phyloP scores from a whole-genome alignment of 2,113 vertebrate genomes.

The Lipotes vexillifer region DNA sequence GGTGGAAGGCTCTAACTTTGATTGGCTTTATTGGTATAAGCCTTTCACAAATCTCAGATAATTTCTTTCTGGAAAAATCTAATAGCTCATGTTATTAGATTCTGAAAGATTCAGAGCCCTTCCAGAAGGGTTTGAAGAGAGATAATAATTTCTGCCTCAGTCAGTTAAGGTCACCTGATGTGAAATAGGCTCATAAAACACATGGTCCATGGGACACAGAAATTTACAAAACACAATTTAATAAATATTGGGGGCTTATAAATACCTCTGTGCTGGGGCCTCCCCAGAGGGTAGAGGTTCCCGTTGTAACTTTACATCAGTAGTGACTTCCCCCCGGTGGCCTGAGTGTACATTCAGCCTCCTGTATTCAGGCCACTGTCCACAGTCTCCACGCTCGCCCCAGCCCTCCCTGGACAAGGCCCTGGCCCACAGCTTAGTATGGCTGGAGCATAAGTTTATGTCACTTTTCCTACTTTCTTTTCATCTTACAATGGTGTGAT shows the following conservation, averaged over 20 bases:
- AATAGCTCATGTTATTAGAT: constrained; percentile 46
- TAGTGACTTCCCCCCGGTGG: not conserved
- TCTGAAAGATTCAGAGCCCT: constrained; percentile 33
- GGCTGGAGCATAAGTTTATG: not conserved
- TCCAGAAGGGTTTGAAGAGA: constrained; percentile 47
- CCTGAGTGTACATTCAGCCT: not conserved
- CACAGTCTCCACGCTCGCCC: not conserved
- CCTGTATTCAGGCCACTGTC: not conserved
- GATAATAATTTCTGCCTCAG: constrained; percentile 9
- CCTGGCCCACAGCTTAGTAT: not conserved
- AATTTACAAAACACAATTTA: constrained; percentile 30
- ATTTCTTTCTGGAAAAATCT: constrained; percentile 48
- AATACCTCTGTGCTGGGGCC: not conserved
- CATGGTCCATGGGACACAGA: not conserved
- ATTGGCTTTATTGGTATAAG: constrained; percentile 29
- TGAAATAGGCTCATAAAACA: constrained; percentile 19
- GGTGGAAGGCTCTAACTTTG: not conserved
- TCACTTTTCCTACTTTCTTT: not conserved
- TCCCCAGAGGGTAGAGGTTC: not conserved
- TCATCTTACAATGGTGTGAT: not conserved
- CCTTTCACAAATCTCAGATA: constrained; percentile 31
- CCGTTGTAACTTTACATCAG: not conserved
- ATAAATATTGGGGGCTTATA: not conserved
- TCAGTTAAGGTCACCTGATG: not conserved
- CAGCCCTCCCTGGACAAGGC: not conserved